Base-by-base conservation (phyloP, 2,888 invertebrate species). In the Drosophila parthenogenetica region DNA sequence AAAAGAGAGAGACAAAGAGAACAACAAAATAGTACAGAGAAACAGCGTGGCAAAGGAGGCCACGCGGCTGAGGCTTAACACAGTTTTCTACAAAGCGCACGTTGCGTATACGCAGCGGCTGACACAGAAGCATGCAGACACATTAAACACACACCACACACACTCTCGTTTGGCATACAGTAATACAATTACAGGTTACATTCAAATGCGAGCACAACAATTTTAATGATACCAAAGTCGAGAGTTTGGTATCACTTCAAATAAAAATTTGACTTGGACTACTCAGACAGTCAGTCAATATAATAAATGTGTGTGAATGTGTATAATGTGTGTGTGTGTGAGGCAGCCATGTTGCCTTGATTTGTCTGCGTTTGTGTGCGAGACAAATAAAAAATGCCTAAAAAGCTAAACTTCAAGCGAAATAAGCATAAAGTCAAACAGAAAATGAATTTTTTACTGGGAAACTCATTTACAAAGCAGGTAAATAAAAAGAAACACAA, bases 241-340 rank as follows among this genome's bases (percentile, higher is more conserved):
- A 40, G 13, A 8, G 48, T 22, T 51, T 35, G 35, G 19, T 14
- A 3, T 22, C 11, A 13, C 13, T 49, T 35, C 17, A 32, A 49
- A 16, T 13, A 35, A 17, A 35, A 35, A 35, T 48, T 35, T 35
- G 35, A 35, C 35, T 35, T 35, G 35, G 35, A 35, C 35, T 35
- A 65, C 87, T 81, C 86, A 88, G 83, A 86, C 83, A 88, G 72
- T 72, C 69, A 70, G 81, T 86, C 87, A 88, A 83, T 70, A 80
- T 35, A 70, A 50, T 62, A 69, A 76, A 65, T 35, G 13, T 35
- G 35, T 35, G 35, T 35, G 35, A 13, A 13, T 35, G 35, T 13
- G 35, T 13, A 35, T 35, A 35, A 35, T 48, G 42, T 58, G 53
- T 65, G 45, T 13, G 25, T 29, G 40, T 45, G 58, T 35, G 42